Evolutionary conservation across 2,797 vertebrate genomes (phyloP).

Genomic region (Nothura maculosa): DNA sequence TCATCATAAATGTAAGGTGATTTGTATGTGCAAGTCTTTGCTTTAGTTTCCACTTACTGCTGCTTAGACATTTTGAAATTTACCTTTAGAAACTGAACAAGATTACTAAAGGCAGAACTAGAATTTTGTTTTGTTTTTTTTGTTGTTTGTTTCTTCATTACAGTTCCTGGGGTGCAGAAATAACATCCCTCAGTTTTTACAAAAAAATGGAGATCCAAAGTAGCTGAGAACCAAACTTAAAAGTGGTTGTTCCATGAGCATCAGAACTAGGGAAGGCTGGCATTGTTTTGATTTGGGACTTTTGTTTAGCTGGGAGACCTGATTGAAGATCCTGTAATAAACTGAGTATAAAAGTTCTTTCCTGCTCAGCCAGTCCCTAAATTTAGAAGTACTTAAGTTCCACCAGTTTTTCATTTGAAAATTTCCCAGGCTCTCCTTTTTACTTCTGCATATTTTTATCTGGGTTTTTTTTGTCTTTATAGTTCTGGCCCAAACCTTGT

Average conservation of each 20-base stretch:
- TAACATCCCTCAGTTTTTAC: not conserved
- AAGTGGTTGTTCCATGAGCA: not conserved
- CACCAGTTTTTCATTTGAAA: not conserved
- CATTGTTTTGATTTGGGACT: slow-evolving; percentile 26
- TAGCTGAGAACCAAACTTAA: not conserved
- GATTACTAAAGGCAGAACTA: not conserved
- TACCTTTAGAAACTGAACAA: not conserved
- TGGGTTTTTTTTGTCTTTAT: not conserved
- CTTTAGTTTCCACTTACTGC: not conserved
- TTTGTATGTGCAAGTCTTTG: not conserved
- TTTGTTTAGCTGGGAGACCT: not conserved
- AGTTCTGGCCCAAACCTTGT: not conserved
- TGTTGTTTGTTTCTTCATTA: not conserved
- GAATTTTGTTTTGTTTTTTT: no score
- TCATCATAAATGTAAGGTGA: not conserved
- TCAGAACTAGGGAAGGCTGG: not conserved
- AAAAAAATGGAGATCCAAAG: not conserved
- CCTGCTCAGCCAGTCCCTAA: not conserved
- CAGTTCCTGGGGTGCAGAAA: not conserved
- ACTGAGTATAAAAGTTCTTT: not conserved
- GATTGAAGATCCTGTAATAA: not conserved
- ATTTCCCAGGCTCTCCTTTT: not conserved
- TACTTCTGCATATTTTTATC: not conserved
- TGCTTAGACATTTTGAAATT: not conserved
- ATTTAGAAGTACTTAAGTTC: not conserved